Evolutionary conservation across 2,113 vertebrate species (phyloP).

Genomic region (Genyomyrus donnyi): DNA sequence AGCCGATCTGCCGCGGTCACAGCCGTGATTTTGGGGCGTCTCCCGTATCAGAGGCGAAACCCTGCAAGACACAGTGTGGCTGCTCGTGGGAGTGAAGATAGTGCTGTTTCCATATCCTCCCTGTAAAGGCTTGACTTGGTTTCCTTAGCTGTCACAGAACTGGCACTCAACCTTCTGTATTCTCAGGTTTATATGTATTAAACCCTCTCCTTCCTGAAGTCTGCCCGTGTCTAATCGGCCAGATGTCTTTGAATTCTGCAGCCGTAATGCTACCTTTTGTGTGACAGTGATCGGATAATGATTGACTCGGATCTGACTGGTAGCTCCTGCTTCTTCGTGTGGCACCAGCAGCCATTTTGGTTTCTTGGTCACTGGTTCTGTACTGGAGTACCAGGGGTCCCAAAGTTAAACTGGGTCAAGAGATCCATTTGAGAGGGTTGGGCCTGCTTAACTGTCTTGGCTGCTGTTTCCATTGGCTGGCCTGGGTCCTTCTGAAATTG

Average conservation of each 20-base stretch:
- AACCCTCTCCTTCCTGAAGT: not conserved
- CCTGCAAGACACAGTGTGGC: not conserved
- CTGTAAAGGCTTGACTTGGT: not conserved
- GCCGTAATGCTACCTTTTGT: not conserved
- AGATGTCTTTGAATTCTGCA: not conserved
- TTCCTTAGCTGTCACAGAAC: not conserved
- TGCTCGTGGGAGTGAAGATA: not conserved
- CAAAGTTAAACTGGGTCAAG: not conserved
- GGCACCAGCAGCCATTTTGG: not conserved
- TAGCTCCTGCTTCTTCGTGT: not conserved
- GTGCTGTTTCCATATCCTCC: not conserved
- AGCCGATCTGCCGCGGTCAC: not conserved
- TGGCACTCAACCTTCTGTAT: not conserved
- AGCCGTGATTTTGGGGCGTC: not conserved
- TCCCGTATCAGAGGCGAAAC: not conserved
- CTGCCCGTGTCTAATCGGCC: not conserved
- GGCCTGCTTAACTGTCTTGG: not conserved
- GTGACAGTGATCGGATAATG: not conserved
- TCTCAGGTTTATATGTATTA: not conserved
- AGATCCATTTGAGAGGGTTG: not conserved
- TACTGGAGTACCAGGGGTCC: not conserved
- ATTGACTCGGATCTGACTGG: not conserved
- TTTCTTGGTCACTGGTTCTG: not conserved
- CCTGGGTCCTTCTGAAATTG: not conserved
- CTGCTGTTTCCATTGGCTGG: not conserved